Base-by-base conservation (phyloP, 2,888 invertebrate genomes). In the Drosophila limbata region DNA sequence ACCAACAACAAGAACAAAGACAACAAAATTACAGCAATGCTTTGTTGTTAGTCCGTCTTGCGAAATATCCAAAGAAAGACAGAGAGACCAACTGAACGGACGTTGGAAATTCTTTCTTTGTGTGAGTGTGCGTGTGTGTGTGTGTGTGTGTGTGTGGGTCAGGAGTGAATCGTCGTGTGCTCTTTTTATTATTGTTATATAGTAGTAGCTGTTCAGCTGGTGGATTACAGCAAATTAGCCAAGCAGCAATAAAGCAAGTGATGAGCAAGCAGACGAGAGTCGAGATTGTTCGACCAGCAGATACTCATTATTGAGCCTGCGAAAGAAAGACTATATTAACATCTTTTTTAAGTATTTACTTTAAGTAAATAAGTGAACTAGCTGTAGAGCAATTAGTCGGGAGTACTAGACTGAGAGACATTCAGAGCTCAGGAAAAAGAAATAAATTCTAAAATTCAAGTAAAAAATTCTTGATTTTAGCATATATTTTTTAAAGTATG, bases 31-130 rank as follows among this genome's bases (percentile, higher is more conserved):
- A 39, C 39, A 39, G 15, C 35, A 39, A 51, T 61, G 44, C 44
- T 62, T 48, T 53, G 53, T 37, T 37, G 25, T 15, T 37, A 10
- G 42, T 17, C 69, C 51, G 48, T 52, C 33, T 77, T 72, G 62
- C 78, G 56, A 70, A 77, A 48, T 39, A 40, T 35, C n/a, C 42
- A 19, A 37, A 44, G 62, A 52, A 44, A 64, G 39, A 19, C 19
- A 17, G 37, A 25, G 5, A 25, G 56, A 45, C 65, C 37, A 17
- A 42, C 17, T 35, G 35, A 28, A 45, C 53, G 17, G 33, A 53
- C 21, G 47, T 11, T 31, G 51, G 17, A 25, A 15, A 59, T 48
- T 62, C 31, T 28, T 52, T 56, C 19, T 53, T 52, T 25, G 25
- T 5, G 25, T 25, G 21, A 5, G 21, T 4, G 21, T 25, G n/a